A percentile compares a stretch with the other conserved stretches of the same genome.
Conservation (phyloP, 2,797 vertebrate genomes). For the Craterocephalus amniculus region DNA sequence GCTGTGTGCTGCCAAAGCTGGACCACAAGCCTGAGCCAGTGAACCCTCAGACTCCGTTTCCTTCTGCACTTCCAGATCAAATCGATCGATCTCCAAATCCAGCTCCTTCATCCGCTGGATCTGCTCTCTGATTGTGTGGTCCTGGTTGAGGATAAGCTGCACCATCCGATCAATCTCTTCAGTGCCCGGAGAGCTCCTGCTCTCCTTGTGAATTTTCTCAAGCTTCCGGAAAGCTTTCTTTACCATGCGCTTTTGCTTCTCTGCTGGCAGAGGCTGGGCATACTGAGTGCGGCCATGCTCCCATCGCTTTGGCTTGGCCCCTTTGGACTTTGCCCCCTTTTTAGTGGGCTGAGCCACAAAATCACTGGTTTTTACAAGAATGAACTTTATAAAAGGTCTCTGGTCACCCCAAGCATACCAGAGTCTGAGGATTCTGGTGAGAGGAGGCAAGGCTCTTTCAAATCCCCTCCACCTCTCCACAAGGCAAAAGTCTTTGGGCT, state of each 20-base stretch:
- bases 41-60: slow-evolving; percentile 4
- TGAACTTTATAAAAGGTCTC: slow-evolving; percentile 88
- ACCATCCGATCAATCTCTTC: slow-evolving; percentile 91
- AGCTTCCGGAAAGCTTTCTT: slow-evolving; percentile 96
- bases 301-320: slow-evolving; percentile 82
- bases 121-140: slow-evolving; percentile 93
- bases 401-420: slow-evolving; percentile 96
- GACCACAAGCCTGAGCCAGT: slow-evolving; percentile 12
- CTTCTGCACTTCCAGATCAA: slow-evolving; percentile 79
- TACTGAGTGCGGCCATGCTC: slow-evolving; percentile 85
- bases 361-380: slow-evolving; percentile 89
- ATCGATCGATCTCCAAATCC: slow-evolving; percentile 88
- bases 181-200: slow-evolving; percentile 67
- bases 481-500: slow-evolving; percentile 91
- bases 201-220: slow-evolving; percentile 90
- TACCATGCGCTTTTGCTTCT: slow-evolving; percentile 94
- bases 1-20: slow-evolving; percentile 6
- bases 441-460: slow-evolving; percentile 90
- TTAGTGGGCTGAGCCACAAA: slow-evolving; percentile 86
- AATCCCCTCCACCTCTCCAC: slow-evolving; percentile 95
- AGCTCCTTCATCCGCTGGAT: slow-evolving; percentile 89
- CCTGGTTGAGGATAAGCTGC: slow-evolving; percentile 92
- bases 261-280: slow-evolving; percentile 85
- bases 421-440: slow-evolving; percentile 92
- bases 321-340: slow-evolving; percentile 69